Evolutionary conservation across 1,140 invertebrate genomes (phyloP).

Genomic region (Lasioglossum baleicum): DNA sequence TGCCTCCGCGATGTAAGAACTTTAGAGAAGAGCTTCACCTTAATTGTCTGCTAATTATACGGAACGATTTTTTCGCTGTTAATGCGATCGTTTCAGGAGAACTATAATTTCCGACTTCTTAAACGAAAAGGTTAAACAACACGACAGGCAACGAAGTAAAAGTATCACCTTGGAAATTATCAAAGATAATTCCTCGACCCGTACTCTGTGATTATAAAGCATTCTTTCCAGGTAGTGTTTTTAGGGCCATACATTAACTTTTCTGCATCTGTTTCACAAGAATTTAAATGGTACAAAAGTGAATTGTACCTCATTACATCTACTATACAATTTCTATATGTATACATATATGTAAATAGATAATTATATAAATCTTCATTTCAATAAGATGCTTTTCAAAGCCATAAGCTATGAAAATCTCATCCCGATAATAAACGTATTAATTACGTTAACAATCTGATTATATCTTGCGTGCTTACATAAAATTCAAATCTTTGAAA

Average conservation of each 20-base stretch:
- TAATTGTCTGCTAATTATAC: not conserved
- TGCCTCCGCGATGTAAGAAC: not conserved
- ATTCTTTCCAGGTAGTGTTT: not conserved
- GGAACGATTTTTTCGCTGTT: not conserved
- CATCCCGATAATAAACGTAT: too few species aligned
- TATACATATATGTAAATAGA: not conserved
- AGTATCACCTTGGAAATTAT: constrained; percentile 35
- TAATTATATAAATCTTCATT: not conserved
- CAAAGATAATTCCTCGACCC: not conserved
- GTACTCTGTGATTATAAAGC: not conserved
- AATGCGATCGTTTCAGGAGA: not conserved
- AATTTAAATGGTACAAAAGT: not conserved
- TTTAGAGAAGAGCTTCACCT: not conserved
- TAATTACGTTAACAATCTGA: too few species aligned
- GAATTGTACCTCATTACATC: not conserved
- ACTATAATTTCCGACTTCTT: constrained; percentile 4
- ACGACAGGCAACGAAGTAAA: constrained; percentile 10
- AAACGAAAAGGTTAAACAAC: constrained; percentile 12
- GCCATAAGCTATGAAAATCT: too few species aligned
- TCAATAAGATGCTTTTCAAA: too few species aligned
- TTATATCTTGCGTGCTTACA: too few species aligned
- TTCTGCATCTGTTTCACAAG: not conserved
- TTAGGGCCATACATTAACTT: not conserved
- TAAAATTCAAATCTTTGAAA: too few species aligned
- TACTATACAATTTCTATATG: not conserved